Base-by-base conservation (phyloP, 2,888 invertebrate genomes). In the Cactoblastis cactorum region DNA sequence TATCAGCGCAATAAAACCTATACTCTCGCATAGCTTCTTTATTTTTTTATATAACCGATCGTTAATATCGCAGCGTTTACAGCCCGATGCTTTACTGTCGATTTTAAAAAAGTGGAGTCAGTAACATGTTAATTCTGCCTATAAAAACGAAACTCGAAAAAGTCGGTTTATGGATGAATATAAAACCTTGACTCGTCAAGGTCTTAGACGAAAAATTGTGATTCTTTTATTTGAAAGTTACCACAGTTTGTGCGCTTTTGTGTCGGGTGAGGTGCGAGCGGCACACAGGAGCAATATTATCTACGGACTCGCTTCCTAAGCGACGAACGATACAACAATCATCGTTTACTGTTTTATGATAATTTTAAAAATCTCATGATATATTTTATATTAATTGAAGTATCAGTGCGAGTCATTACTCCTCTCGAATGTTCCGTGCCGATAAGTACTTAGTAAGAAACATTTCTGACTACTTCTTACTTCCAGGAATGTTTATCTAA, bases 1-100 rank as follows among this genome's bases (percentile, higher is more conserved):
- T 83, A 78, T 73, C 69, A 58, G 58, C 61, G 74, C 74, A 76
- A 83, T 83, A 83, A 84, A 83, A 80, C 73, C 73, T 71, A 71
- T 76, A 77, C 74, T 70, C 71, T 68, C 66, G 66, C 66, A 62
- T 67, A 62, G 81, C 81, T 83, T 65, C 80, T 82, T 80, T 81
- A 81, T 80, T 83, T 82, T 80, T 73, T 84, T 85, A n/a, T 84
- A 83, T 72, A 71, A 69, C 75, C 77, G 73, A 80, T 83, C 84
- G 81, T 85, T 84, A 85, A 82, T 83, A 84, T 84, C 77, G 82
- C 83, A 76, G 72, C 63, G 67, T 84, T 85, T 84, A 85, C 76
- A 80, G 65, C 68, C 68, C 61, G 63, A 82, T 83, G 80, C 74
- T 84, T 84, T 85, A 84, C 80, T 76, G 74, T 80, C 59, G 59